Evolutionary conservation across 2,888 invertebrate species (phyloP).

Genomic region (Drosophila buzzatii): DNA sequence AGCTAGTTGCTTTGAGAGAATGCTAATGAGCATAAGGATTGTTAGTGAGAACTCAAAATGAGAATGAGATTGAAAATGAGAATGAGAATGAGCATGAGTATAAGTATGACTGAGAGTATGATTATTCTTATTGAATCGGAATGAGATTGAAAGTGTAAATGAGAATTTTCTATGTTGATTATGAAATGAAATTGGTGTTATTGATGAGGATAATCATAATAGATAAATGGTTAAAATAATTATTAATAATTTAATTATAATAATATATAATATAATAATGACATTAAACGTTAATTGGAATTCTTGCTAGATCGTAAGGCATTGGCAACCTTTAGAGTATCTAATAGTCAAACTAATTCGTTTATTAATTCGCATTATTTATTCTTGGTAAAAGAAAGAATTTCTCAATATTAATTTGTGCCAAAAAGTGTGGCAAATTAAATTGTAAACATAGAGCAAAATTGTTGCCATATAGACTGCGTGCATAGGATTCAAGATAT

Average conservation of each 20-base stretch:
- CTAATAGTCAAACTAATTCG: not conserved
- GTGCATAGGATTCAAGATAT: not conserved
- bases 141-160: too few relatives aligned
- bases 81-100: not conserved
- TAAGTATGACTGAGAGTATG: not conserved
- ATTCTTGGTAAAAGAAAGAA: slow-evolving; percentile 31
- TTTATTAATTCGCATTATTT: not conserved
- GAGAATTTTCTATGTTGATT: too few relatives aligned
- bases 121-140: too few relatives aligned
- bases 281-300: too few relatives aligned
- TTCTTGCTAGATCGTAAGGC: too few relatives aligned
- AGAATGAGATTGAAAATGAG: not conserved
- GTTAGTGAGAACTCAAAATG: not conserved
- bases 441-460: slow-evolving; percentile 3
- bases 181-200: too few relatives aligned
- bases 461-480: slow-evolving; percentile 3
- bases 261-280: too few relatives aligned
- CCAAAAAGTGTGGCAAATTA: slow-evolving; percentile 3
- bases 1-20: not conserved
- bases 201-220: too few relatives aligned
- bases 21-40: not conserved
- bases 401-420: slow-evolving; percentile 54
- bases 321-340: not conserved
- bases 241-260: too few relatives aligned
- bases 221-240: too few relatives aligned